These are phyloP conservation scores for Cheilosia scutellata DNA, from an alignment of 2,888 invertebrate genomes.

Conservation along the genomic window DNA sequence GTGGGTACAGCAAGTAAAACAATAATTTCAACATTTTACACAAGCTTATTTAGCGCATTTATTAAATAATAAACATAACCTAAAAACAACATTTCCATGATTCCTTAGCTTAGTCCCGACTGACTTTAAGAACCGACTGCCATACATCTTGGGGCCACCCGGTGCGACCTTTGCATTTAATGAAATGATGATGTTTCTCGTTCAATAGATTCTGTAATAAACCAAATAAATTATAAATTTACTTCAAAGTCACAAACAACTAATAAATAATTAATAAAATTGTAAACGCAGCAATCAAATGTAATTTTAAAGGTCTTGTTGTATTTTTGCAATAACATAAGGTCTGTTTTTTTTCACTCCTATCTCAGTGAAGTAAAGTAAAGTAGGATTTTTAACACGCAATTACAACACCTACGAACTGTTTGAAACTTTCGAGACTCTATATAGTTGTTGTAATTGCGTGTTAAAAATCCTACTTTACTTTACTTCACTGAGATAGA, in stretches of 20 bases:
- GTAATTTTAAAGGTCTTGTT: no score
- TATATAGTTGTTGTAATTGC: no score
- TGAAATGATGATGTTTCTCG: slow-evolving; percentile 50
- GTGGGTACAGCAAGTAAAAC: neutral
- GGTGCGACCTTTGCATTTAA: slow-evolving; percentile 90
- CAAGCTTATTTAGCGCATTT: neutral
- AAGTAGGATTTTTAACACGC: no score
- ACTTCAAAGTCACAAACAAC: neutral
- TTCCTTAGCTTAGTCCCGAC: slow-evolving; percentile 30
- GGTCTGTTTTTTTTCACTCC: no score
- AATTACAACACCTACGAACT: no score
- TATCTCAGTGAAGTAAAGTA: no score
- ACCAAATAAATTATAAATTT: neutral
- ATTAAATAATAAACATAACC: neutral
- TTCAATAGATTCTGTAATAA: slow-evolving; percentile 54
- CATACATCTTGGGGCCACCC: slow-evolving; percentile 99
- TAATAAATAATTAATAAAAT: neutral
- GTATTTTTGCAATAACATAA: no score
- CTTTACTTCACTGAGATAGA: no score
- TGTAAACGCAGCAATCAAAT: neutral
- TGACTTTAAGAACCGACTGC: slow-evolving; percentile 89
- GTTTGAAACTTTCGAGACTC: no score
- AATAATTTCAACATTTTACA: neutral
- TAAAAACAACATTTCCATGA: slow-evolving; percentile 37
- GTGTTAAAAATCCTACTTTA: no score